These are phyloP conservation scores for Argyresthia albistria DNA, from an alignment of 2,888 invertebrate species.

Conservation along the genomic window DNA sequence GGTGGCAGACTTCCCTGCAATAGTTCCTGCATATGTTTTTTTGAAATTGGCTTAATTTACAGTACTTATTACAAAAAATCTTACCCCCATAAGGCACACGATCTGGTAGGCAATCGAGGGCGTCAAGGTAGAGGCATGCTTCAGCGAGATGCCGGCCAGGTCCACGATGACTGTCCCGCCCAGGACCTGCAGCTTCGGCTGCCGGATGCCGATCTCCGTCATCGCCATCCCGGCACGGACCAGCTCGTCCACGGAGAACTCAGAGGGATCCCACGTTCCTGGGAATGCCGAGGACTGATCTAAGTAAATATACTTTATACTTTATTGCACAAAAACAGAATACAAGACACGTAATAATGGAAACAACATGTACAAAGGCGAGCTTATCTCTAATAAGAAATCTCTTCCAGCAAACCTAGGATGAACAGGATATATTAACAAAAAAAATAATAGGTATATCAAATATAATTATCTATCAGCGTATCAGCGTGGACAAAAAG, in stretches of 20 bases:
- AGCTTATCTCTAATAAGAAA: no score
- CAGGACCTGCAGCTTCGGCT: slow-evolving; percentile 48
- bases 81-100: slow-evolving; percentile 47
- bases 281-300: slow-evolving; percentile 5
- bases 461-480: no score
- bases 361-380: no score
- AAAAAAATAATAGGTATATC: no score
- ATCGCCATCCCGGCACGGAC: slow-evolving; percentile 39
- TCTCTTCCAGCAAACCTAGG: no score
- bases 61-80: slow-evolving; percentile 8
- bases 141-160: slow-evolving; percentile 37
- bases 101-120: slow-evolving; percentile 57
- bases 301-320: not conserved
- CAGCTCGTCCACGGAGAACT: slow-evolving; percentile 46
- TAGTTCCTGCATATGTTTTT: no score
- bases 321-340: no score
- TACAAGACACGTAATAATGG: no score
- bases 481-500: no score
- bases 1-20: no score
- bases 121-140: slow-evolving; percentile 43
- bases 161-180: slow-evolving; percentile 47
- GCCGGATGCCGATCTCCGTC: slow-evolving; percentile 40
- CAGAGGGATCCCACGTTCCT: slow-evolving; percentile 53
- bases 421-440: no score
- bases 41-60: no score